A percentile compares a stretch with the other conserved stretches of the same genome.
These are phyloP conservation scores for Baccha elongata DNA, from an alignment of 2,888 invertebrate genomes.

Conservation along the genomic window DNA sequence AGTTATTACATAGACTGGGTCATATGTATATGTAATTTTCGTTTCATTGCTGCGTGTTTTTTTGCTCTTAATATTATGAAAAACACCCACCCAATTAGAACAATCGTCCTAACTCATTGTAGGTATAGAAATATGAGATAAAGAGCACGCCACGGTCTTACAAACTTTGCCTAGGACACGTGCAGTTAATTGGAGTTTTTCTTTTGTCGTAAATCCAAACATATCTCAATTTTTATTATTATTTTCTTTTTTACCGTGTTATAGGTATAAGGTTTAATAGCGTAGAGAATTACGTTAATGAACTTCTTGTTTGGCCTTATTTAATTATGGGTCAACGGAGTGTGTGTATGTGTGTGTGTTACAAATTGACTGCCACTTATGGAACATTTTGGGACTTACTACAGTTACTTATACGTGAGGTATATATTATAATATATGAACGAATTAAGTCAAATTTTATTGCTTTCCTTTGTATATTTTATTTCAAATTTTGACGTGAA, in stretches of 20 bases:
- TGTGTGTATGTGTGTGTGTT: constrained; percentile 25
- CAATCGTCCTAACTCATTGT: constrained; percentile 5
- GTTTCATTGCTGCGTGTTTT: constrained; percentile 14
- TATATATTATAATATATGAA: constrained; percentile 34
- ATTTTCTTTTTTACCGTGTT: constrained; percentile 29
- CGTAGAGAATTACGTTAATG: constrained; percentile 55
- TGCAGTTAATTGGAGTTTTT: constrained; percentile 49
- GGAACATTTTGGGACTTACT: constrained; percentile 2
- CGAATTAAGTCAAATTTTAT: not conserved
- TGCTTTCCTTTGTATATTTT: constrained; percentile 14
- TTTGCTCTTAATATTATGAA: constrained; percentile 16
- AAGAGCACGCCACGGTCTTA: not conserved
- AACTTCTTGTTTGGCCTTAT: constrained; percentile 46
- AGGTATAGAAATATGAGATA: constrained; percentile 7
- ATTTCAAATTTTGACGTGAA: not conserved
- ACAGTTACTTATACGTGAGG: not conserved
- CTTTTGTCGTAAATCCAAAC: constrained; percentile 36
- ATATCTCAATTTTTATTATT: constrained; percentile 53
- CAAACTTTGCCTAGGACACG: constrained; percentile 39
- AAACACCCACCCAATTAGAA: constrained; percentile 25
- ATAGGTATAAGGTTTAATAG: constrained; percentile 52
- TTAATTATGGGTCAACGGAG: constrained; percentile 31
- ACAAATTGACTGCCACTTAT: constrained; percentile 45
- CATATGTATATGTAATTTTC: not conserved
- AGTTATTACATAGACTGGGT: constrained; percentile 24